These are phyloP conservation scores for Chondrilla cf. caribensis DNA, from an alignment of 37 sponge, comb jelly and placozoan genomes.

Conservation along the genomic window DNA sequence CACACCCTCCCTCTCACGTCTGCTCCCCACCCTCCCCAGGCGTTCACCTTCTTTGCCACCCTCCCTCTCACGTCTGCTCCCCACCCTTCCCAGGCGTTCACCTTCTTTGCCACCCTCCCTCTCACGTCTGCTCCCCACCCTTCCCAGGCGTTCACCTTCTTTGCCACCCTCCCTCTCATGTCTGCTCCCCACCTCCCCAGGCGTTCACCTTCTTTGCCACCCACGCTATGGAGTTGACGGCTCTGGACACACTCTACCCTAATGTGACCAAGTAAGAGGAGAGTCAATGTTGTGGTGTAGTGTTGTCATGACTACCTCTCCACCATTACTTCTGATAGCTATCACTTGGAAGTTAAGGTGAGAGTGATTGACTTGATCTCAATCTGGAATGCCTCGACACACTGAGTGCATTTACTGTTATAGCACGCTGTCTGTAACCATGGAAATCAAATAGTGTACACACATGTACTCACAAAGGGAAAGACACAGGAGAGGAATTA, in stretches of 20 bases:
- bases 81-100: constrained; percentile 48
- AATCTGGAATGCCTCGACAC: too few relatives aligned
- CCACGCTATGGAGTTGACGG: constrained; percentile 86
- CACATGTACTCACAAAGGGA: constrained; percentile 60
- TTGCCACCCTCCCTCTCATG: neutral
- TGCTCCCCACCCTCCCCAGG: neutral
- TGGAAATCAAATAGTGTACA: constrained; percentile 34
- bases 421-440: constrained; percentile 19
- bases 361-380: too few relatives aligned
- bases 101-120: constrained; percentile 84
- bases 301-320: neutral
- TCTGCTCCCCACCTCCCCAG: constrained; percentile 28
- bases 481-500: constrained; percentile 55
- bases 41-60: neutral
- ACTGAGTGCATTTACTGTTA: neutral
- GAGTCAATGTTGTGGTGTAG: neutral
- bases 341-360: constrained; percentile 87
- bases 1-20: too few relatives aligned
- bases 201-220: constrained; percentile 84
- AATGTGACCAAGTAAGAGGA: constrained; percentile 89
- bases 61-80: neutral
- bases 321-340: constrained; percentile 35
- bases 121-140: too few relatives aligned
- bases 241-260: constrained; percentile 81
- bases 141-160: neutral